These are phyloP conservation scores for Caenorhabditis afra DNA, from an alignment of 2,888 invertebrate species.

Conservation along the genomic window DNA sequence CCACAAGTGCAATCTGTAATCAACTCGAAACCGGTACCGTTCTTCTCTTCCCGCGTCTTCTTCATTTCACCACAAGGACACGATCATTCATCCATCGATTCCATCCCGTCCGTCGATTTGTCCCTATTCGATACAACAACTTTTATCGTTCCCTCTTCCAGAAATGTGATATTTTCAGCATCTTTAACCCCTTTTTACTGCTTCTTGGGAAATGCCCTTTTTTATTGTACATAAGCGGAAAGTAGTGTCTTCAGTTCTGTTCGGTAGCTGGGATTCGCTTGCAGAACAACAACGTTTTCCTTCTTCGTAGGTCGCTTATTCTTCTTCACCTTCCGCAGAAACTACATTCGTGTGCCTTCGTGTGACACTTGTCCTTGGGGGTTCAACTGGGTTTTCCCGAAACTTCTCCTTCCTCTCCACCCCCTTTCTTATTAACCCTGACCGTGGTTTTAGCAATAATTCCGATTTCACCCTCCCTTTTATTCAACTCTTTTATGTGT, in stretches of 20 bases:
- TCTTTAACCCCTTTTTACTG: not conserved
- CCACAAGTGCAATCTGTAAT: conserved; percentile 56
- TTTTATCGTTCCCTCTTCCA: too few relatives aligned
- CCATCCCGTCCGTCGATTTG: not conserved
- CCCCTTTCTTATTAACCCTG: conserved; percentile 16
- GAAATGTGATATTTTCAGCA: conserved; percentile 38
- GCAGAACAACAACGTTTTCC: not conserved
- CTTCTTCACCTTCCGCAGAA: conserved; percentile 5
- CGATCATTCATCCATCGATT: conserved; percentile 5
- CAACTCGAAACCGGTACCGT: conserved; percentile 55
- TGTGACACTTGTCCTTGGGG: not conserved
- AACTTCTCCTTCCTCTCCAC: conserved; percentile 11
- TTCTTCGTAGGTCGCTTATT: not conserved
- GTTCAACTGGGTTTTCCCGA: conserved; percentile 22
- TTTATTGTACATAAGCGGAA: conserved; percentile 56
- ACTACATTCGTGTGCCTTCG: not conserved
- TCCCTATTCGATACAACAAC: not conserved
- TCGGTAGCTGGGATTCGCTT: conserved; percentile 26
- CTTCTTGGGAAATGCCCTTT: conserved; percentile 27
- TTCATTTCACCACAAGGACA: not conserved
- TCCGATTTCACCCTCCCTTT: conserved; percentile 1
- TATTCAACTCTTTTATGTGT: conserved; percentile 21
- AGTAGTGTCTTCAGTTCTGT: conserved; percentile 18
- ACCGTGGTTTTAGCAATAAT: conserved; percentile 23
- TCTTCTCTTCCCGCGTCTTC: conserved; percentile 33